Base-by-base conservation (phyloP, 2,113 vertebrate species). In the Glaucidium brasilianum region DNA sequence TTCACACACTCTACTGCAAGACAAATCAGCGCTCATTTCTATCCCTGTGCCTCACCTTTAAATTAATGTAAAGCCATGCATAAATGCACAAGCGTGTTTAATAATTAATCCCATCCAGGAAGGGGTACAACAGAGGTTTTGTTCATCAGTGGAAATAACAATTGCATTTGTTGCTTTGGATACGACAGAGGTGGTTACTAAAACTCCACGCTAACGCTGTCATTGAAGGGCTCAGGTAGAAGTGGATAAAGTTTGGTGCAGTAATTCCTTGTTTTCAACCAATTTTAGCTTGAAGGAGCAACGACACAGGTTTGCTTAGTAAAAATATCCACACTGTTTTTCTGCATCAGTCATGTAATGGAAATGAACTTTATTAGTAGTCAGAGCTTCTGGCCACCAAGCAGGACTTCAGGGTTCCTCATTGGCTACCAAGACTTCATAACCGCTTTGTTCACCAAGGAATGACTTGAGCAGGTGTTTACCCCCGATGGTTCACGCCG, bases 401-500 rank as follows among this genome's bases (percentile, higher is more conserved):
- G 49, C 26, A 45, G 71, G 55, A 49, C 62, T 21, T 63, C 3
- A 16, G 53, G 26, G 30, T 43, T 81, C n/a, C 30, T 62, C 47
- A 3, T 19, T 34, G 22, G 29, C 43, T 39, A 12, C 29, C 30
- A 27, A 30, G 12, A 52, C 45, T 66, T 66, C 6, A 4, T 12
- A 26, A 58, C 43, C 3, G 0, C 43, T 64, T 88, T 45, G 56
- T 30, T 63, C 82, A 19, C 23, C 6, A 23, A 67, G 59, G 60
- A 53, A 12, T 18, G 23, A 12, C 52, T 18, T 21, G 19, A 66
- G 23, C 0, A 1, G 23, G 6, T 50, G 6, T 85, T 73, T 45
- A 58, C 34, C 19, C 21, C 27, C 1, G 0, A 2, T 59, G 29
- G 45, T 67, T 78, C 43, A 26, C 0, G 2, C 47, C 1, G 0